Evolutionary conservation across 2,113 vertebrate genomes (phyloP).

Genomic region (Plecturocebus donacophilus): DNA sequence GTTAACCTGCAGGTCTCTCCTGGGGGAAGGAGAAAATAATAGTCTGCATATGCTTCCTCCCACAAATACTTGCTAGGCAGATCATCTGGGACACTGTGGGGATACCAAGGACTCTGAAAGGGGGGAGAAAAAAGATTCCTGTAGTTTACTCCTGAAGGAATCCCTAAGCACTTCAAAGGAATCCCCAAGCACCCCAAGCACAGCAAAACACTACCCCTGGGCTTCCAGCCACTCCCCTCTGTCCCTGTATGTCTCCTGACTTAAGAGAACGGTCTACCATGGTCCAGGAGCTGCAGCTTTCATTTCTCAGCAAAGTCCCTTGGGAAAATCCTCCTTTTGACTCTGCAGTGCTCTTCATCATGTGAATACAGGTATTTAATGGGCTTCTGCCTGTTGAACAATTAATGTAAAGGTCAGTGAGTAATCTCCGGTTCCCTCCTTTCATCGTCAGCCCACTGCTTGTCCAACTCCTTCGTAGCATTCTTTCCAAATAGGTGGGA

Average conservation of each 20-base stretch:
- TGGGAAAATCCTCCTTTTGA: not conserved
- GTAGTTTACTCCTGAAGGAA: not conserved
- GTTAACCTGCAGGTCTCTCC: not conserved
- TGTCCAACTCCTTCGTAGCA: not conserved
- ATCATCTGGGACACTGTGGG: not conserved
- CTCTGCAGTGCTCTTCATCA: constrained; percentile 36
- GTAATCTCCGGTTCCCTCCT: constrained; percentile 52
- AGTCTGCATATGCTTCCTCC: not conserved
- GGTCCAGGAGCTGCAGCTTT: not conserved
- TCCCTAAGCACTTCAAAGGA: not conserved
- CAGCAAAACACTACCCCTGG: not conserved
- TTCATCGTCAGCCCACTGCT: constrained; percentile 69
- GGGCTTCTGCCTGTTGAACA: constrained; percentile 72
- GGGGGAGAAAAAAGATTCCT: not conserved
- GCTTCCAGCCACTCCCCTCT: not conserved
- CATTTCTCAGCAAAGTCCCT: constrained; percentile 41
- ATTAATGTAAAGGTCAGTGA: constrained; percentile 72
- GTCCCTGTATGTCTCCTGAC: not conserved
- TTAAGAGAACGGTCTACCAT: not conserved
- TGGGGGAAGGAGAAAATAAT: not conserved
- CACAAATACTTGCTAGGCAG: not conserved
- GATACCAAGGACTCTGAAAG: not conserved
- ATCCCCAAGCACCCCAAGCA: not conserved
- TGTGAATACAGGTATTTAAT: constrained; percentile 57
- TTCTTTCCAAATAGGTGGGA: constrained; percentile 71